phyloP scores from a whole-genome alignment of 2,113 vertebrate species.

The Psittacula cyanocephala region DNA sequence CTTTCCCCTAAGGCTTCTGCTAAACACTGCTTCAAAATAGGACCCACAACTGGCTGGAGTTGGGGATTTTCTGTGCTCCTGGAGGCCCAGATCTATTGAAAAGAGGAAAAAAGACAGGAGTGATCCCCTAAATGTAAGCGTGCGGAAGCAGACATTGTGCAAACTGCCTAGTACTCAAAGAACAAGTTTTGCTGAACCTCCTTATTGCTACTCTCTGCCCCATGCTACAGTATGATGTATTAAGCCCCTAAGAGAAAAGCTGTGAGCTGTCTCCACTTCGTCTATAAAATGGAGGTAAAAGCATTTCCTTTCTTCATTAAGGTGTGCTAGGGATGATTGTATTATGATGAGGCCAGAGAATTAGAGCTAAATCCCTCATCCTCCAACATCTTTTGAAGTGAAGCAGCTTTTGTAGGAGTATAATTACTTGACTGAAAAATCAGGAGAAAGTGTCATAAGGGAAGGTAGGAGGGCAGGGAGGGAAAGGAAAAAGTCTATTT shows the following conservation, averaged over 20 bases:
- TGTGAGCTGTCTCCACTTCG: background rate
- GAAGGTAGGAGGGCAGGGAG: background rate
- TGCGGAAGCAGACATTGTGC: background rate
- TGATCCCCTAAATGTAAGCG: background rate
- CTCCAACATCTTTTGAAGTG: background rate
- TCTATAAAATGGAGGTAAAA: background rate
- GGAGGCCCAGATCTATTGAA: background rate
- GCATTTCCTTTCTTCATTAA: background rate
- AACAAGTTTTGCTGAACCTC: background rate
- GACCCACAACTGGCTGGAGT: background rate
- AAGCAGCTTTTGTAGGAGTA: background rate
- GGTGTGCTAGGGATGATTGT: background rate
- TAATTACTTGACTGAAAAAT: background rate
- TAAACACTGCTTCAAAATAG: background rate
- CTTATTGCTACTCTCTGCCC: background rate
- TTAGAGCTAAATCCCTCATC: background rate
- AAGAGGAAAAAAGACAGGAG: background rate
- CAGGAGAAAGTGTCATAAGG: background rate
- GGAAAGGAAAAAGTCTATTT: background rate
- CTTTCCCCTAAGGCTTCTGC: background rate
- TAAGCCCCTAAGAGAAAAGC: background rate
- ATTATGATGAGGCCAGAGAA: background rate
- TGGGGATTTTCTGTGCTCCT: background rate
- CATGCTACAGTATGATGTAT: background rate
- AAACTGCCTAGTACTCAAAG: background rate